Evolutionary conservation across 2,888 invertebrate genomes (phyloP), one percentile per base, ranked within the genome.

Genomic region (Zaprionus bogoriensis): DNA sequence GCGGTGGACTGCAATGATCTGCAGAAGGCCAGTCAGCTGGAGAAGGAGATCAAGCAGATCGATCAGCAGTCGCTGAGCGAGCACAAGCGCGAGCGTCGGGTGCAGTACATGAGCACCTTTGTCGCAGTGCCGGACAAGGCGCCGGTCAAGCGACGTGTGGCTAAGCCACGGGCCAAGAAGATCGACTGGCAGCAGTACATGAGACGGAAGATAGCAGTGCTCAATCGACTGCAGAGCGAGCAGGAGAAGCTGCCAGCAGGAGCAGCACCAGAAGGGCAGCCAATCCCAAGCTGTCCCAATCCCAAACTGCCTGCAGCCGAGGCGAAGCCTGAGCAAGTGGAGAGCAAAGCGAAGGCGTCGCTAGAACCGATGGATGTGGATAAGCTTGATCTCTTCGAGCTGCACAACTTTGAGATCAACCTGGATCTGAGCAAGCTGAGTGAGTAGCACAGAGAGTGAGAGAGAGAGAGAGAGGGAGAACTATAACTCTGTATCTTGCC

Each of bases 391-490:
- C 30, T 79, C 1, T 47, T 45, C 12, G 46, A 48, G 4, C 23
- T 79, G 6, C 51, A 76, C 20, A 51, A 74, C 32, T 79, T 77
- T 38, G 12, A 64, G 1, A 22, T 73, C 3, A n/a, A 30, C 0
- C 1, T 82, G 4, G 60, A 79, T 44, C 3, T 53, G 2, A 57
- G 39, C 1, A 52, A 42, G 1, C 5, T 82, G 25, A 28, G 83
- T 79, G 10, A 64, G 77, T 60, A 36, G 14, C 32, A 4, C 32
- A 36, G 32, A 32, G 2, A 32, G 30, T 6, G 30, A 14, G 5
- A 17, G 2, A 10, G 10, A 17, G 12, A 7, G 14, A 10, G 3
- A 36, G 7, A 7, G 7, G 20, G 28, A 6, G 10, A 9, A 30
- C 17, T n/a, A n/a, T 3, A 7, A 28, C 6, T 19, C 4, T 27